Conservation (phyloP, 2,113 vertebrate species). For the Phalacrocorax pelagicus region DNA sequence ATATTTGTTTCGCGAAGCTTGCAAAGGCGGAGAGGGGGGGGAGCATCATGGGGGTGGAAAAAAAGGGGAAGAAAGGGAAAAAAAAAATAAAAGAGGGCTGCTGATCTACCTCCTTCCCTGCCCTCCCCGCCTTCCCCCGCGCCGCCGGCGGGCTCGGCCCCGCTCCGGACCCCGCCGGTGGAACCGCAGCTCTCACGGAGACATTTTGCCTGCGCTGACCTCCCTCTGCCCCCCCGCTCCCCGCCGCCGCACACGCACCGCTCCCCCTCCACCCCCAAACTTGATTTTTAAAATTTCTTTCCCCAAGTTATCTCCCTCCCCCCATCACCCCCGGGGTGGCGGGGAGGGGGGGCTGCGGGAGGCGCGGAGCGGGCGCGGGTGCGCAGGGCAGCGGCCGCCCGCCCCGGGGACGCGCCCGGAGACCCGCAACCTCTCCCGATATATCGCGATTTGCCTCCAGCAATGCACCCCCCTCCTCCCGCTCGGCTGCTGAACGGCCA, state of each 20-base stretch:
- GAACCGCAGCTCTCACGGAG: neutral
- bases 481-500: neutral
- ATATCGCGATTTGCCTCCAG: conserved; percentile 25
- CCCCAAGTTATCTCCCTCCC: neutral
- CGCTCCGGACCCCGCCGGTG: neutral
- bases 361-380: neutral
- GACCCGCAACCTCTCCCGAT: neutral
- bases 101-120: neutral
- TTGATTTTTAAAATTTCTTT: neutral
- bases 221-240: neutral
- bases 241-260: no score
- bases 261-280: neutral
- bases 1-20: neutral
- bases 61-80: no score
- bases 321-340: no score
- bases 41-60: no score
- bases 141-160: neutral
- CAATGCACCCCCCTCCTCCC: neutral
- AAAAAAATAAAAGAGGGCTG: neutral
- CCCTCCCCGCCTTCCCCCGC: neutral
- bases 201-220: neutral
- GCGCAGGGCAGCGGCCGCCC: neutral
- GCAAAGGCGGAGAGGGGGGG: neutral
- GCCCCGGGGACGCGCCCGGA: neutral
- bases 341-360: neutral